Percentiles rank a stretch among this genome's conserved stretches.
Evolutionary conservation across 2,797 vertebrate species (phyloP).

Genomic region (Anabacerthia variegaticeps): DNA sequence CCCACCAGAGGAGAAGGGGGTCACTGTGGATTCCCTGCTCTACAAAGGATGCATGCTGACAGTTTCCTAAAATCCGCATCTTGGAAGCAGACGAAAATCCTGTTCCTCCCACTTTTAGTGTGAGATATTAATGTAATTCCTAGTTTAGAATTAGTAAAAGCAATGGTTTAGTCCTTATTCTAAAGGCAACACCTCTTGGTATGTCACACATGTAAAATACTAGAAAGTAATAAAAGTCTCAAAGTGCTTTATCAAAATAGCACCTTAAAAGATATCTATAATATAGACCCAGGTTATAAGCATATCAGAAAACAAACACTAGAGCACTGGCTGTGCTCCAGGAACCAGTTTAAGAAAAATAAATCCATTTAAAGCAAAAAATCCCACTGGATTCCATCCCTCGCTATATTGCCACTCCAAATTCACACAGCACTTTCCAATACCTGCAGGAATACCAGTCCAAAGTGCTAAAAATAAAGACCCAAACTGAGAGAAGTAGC

Average conservation of each 20-base stretch:
- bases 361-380: background rate
- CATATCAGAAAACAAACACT: background rate
- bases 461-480: background rate
- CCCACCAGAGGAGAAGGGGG: background rate
- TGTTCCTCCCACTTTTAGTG: background rate
- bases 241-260: background rate
- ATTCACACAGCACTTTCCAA: background rate
- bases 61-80: background rate
- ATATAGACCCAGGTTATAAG: background rate
- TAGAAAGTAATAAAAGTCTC: background rate
- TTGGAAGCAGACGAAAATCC: background rate
- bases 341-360: background rate
- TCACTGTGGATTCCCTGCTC: background rate
- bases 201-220: background rate
- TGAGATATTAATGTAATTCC: background rate
- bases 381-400: background rate
- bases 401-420: background rate
- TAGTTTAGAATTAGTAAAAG: background rate
- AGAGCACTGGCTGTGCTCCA: background rate
- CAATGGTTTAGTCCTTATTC: background rate
- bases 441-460: background rate
- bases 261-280: background rate
- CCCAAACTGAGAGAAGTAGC: background rate
- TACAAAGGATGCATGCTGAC: background rate
- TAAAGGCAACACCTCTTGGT: background rate